Evolutionary conservation across 1,140 invertebrate genomes (phyloP), one percentile per base, ranked within the genome.

Genomic region (Drusus annulatus): DNA sequence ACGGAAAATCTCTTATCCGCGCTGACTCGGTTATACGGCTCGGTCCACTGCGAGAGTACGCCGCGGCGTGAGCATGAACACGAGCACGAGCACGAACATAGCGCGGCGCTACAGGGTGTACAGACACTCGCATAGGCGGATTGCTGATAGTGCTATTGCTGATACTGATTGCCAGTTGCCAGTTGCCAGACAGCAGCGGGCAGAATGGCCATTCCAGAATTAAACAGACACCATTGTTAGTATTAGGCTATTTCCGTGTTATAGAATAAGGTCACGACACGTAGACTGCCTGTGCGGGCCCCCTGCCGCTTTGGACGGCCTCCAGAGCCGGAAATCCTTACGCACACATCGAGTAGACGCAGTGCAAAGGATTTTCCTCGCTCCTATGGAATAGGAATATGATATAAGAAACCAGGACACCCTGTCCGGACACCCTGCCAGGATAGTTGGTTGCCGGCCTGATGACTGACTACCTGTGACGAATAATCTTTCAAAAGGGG

Each of bases 221-320:
- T 71, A 60, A 60, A 60, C 52, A 60, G 52, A 60, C 65, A 69
- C 68, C 77, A 79, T 79, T 79, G 77, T 79, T 79, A 79, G 77
- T 79, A 50, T 79, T 79, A 23, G 65, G 65, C 65, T 73, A 79
- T 79, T 79, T 79, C 54, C 77, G 65, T 45, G 25, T 60, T 69
- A 15, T 23, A 68, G 28, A 79, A 79, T 79, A 79, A 79, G 77
- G 77, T 73, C 77, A 68, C 76, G 60, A 45, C 69, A 31, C 50
- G 50, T 16, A 51, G 68, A 52, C 75, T 28, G 76, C 74, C 74
- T 45, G 60, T 13, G 50, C 45, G 62, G 62, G 76, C n/a, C 60
- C 76, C 76, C 25, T 21, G 17, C 16, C 62, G 62, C 17, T 78
- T 19, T 3, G 76, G 68, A 68, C 68, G 76, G 60, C 7, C 21